Percentiles rank a stretch among this genome's conserved stretches.
Evolutionary conservation across 2,888 invertebrate genomes (phyloP).

Genomic region (Hemithea aestivaria): DNA sequence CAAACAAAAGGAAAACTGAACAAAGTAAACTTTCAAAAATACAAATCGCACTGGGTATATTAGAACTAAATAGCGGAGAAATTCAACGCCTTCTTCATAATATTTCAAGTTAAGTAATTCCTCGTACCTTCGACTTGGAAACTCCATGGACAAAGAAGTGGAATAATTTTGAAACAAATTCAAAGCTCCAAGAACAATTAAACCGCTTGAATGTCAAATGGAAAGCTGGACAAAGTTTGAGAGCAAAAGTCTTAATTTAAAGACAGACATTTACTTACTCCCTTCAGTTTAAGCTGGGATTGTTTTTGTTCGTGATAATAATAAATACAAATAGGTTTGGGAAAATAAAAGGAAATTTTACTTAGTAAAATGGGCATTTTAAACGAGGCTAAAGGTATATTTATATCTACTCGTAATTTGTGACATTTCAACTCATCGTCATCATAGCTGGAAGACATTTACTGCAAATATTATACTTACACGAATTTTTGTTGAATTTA

Average conservation of each 20-base stretch:
- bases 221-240: constrained; percentile 57
- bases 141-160: constrained; percentile 43
- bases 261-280: constrained; percentile 41
- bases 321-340: too few species aligned
- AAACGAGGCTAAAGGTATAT: too few species aligned
- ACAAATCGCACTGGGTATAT: constrained; percentile 9
- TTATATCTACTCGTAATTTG: too few species aligned
- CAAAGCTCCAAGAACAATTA: constrained; percentile 61
- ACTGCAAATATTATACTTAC: too few species aligned
- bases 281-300: constrained; percentile 25
- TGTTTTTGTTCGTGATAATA: constrained; percentile 16
- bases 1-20: constrained; percentile 8
- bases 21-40: constrained; percentile 18
- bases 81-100: constrained; percentile 28
- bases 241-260: constrained; percentile 49
- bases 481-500: too few species aligned
- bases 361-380: too few species aligned
- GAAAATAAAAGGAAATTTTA: too few species aligned
- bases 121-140: constrained; percentile 35
- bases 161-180: constrained; percentile 54
- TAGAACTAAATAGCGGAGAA: constrained; percentile 12
- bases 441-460: too few species aligned
- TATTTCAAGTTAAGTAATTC: constrained; percentile 38
- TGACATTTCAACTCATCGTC: too few species aligned
- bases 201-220: constrained; percentile 60